Evolutionary conservation across 2,888 invertebrate species (phyloP), one percentile per base, ranked within the genome.

Genomic region (Spodoptera picta): DNA sequence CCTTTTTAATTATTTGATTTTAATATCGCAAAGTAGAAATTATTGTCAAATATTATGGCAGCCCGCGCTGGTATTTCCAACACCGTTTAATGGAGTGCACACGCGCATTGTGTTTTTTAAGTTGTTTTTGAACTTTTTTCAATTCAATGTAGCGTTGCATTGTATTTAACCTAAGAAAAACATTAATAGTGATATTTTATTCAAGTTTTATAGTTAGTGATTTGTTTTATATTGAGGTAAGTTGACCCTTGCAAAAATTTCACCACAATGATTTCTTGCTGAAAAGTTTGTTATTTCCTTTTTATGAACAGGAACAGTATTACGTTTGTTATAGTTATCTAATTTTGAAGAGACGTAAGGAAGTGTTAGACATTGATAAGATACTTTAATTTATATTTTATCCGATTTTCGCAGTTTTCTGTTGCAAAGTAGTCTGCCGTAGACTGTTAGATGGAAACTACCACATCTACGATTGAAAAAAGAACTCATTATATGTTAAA

Each of bases 201-300:
- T 41, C 46, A 46, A 19, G 12, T 48, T 47, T 59, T 14, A 2
- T 19, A 19, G 19, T 19, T 5, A 44, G 7, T 44, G 43, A 9
- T 42, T 42, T 54, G 19, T 60, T 67, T 53, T 46, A 44, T 43
- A 45, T 27, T 54, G 46, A 49, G 63, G 74, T 71, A 53, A 63
- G 63, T 53, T 12, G 24, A 12, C 7, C n/a, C 41, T 9, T 7
- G 5, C 9, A 23, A 0, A 42, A 62, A 62, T 70, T 74, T 19
- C 19, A 19, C 19, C 71, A 53, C 10, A 58, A 71, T 23, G 14
- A 14, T 56, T 36, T 36, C 36, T 51, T 43, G 9, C 43, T 56
- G n/a, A 36, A 36, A 56, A 62, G 44, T 74, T 71, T 47, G 11
- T 50, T 56, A 54, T 31, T 73, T 46, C 48, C 43, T 9, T 36